A percentile compares a stretch with the other conserved stretches of the same genome.
These are phyloP conservation scores for Rhinoptilus africanus DNA, from an alignment of 2,113 vertebrate genomes.

Conservation along the genomic window DNA sequence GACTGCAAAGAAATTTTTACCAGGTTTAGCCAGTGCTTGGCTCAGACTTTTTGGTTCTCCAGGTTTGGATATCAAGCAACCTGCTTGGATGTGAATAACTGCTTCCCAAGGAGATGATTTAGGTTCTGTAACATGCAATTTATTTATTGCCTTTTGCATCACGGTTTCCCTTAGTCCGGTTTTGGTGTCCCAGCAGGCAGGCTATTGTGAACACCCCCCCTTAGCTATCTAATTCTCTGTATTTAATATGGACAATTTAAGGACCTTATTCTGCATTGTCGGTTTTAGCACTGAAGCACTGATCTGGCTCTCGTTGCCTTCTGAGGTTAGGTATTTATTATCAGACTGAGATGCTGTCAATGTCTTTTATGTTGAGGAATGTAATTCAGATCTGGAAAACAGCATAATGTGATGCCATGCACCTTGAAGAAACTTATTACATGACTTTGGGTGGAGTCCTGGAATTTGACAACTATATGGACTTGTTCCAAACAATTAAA, in stretches of 20 bases:
- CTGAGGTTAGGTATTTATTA: neutral
- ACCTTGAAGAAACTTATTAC: constrained; percentile 46
- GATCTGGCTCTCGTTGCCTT: neutral
- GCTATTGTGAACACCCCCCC: neutral
- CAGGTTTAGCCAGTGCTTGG: neutral
- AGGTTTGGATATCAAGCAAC: neutral
- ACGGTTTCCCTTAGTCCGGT: neutral
- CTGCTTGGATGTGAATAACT: neutral
- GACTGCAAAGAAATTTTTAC: neutral
- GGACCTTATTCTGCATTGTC: neutral
- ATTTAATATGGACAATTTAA: neutral
- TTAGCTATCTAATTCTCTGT: neutral
- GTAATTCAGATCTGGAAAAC: constrained; percentile 2
- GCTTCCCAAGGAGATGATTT: neutral
- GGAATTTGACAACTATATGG: constrained; percentile 42
- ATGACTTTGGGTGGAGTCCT: constrained; percentile 24
- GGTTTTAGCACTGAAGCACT: neutral
- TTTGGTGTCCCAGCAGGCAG: neutral
- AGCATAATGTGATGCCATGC: neutral
- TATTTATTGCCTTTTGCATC: neutral
- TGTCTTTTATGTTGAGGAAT: neutral
- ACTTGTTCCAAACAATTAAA: constrained; percentile 55
- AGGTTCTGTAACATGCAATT: neutral
- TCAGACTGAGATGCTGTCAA: neutral
- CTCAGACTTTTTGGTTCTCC: neutral